Evolutionary conservation across 2,888 invertebrate genomes (phyloP).

Genomic region (Latheticus oryzae): DNA sequence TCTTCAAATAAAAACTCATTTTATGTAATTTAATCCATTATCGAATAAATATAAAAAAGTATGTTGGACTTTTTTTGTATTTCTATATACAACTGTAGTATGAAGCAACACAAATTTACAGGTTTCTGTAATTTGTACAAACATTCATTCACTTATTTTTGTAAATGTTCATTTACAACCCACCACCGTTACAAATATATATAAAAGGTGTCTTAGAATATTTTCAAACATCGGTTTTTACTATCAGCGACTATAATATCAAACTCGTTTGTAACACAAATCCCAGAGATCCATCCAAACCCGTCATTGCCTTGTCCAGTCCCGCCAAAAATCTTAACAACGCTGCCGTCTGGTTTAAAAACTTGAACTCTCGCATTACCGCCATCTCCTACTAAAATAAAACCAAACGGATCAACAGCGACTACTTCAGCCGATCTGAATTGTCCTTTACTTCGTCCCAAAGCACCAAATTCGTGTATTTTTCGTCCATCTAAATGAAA

Average conservation of each 20-base stretch:
- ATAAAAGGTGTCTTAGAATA: constrained; percentile 62
- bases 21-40: neutral
- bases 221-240: constrained; percentile 68
- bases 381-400: constrained; percentile 82
- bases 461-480: constrained; percentile 74
- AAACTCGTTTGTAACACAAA: constrained; percentile 71
- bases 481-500: constrained; percentile 70
- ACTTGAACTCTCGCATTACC: constrained; percentile 83
- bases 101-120: too few species aligned
- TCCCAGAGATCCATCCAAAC: constrained; percentile 79
- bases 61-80: too few species aligned
- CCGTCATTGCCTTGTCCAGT: constrained; percentile 54
- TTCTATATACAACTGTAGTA: too few species aligned
- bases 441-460: constrained; percentile 76
- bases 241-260: constrained; percentile 74
- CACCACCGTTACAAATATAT: constrained; percentile 7
- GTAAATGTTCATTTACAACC: too few species aligned
- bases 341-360: constrained; percentile 77
- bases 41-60: too few species aligned
- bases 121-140: too few species aligned
- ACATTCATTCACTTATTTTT: too few species aligned
- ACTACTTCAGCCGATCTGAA: constrained; percentile 81
- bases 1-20: constrained; percentile 11
- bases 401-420: constrained; percentile 77
- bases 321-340: constrained; percentile 75